Evolutionary conservation across 1,140 invertebrate species (phyloP).

Genomic region (Venustaconcha ellipsiformis): DNA sequence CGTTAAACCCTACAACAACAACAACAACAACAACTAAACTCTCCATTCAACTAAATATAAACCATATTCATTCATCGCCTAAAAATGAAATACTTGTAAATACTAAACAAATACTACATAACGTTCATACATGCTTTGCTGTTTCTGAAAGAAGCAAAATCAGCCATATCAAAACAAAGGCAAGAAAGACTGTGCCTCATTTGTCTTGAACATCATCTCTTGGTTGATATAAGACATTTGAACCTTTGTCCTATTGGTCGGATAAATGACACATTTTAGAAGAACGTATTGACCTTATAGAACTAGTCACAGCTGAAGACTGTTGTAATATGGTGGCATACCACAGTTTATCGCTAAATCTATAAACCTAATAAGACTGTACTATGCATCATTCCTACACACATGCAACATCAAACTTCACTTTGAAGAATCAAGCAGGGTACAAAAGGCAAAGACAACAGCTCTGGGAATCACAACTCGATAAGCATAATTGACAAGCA

Average conservation of each 20-base stretch:
- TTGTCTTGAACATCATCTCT: slow-evolving; percentile 14
- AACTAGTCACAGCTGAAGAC: slow-evolving; percentile 24
- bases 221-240: slow-evolving; percentile 23
- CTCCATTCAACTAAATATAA: too few relatives aligned
- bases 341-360: slow-evolving; percentile 7
- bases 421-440: slow-evolving; percentile 1
- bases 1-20: too few relatives aligned
- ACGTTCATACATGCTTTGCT: slow-evolving; percentile 12
- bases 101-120: too few relatives aligned
- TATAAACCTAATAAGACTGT: slow-evolving; percentile 3
- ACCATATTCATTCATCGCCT: too few relatives aligned
- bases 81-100: too few relatives aligned
- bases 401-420: slow-evolving; percentile 13
- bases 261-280: slow-evolving; percentile 21
- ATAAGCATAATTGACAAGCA: slow-evolving; percentile 31
- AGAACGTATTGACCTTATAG: slow-evolving; percentile 2
- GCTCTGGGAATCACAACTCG: slow-evolving; percentile 15
- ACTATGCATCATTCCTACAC: slow-evolving; percentile 19
- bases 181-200: slow-evolving; percentile 8
- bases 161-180: slow-evolving; percentile 4
- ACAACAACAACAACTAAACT: too few relatives aligned
- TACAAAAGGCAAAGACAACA: slow-evolving; percentile 25
- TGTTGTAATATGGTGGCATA: slow-evolving; percentile 4
- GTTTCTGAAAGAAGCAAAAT: slow-evolving; percentile 2
- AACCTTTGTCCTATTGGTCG: slow-evolving; percentile 20